A percentile compares a stretch with the other conserved stretches of the same genome.
Evolutionary conservation across 2,888 invertebrate genomes (phyloP).

Genomic region (Amphipoea oculea): DNA sequence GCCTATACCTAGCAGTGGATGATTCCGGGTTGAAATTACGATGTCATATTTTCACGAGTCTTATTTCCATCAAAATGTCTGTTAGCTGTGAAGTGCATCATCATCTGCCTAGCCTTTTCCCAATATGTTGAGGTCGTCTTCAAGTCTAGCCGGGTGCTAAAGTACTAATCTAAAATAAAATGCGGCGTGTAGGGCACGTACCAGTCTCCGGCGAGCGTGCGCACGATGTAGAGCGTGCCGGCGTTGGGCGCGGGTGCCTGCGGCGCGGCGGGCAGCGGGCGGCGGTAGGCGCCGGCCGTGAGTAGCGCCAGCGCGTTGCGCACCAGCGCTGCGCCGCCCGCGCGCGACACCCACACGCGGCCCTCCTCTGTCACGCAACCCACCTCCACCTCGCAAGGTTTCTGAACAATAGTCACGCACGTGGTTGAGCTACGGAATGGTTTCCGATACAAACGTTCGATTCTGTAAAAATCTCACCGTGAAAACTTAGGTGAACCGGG

Average conservation of each 20-base stretch:
- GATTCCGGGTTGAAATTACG: not conserved
- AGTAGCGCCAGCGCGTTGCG: constrained; percentile 84
- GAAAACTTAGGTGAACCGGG: not conserved
- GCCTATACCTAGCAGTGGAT: not conserved
- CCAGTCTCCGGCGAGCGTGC: constrained; percentile 88
- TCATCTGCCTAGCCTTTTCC: not conserved
- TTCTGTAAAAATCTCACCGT: not conserved
- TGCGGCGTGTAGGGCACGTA: constrained; percentile 55
- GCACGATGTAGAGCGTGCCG: constrained; percentile 86
- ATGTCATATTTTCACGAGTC: no score
- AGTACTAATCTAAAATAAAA: not conserved
- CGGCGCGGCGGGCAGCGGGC: constrained; percentile 86
- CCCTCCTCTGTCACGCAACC: constrained; percentile 88
- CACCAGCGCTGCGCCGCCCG: constrained; percentile 83
- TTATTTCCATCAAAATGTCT: not conserved
- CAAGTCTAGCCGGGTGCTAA: not conserved
- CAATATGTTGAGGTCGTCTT: not conserved
- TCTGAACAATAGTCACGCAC: constrained; percentile 67
- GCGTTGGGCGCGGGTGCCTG: constrained; percentile 80
- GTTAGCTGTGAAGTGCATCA: not conserved
- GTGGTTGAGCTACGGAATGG: not conserved
- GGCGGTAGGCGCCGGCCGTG: constrained; percentile 85
- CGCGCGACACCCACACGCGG: constrained; percentile 86
- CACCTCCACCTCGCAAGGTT: constrained; percentile 86
- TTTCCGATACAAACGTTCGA: not conserved